A percentile compares a stretch with the other conserved stretches of the same genome.
Conservation (phyloP, 2,888 invertebrate genomes). For the Drosophila anceps region DNA sequence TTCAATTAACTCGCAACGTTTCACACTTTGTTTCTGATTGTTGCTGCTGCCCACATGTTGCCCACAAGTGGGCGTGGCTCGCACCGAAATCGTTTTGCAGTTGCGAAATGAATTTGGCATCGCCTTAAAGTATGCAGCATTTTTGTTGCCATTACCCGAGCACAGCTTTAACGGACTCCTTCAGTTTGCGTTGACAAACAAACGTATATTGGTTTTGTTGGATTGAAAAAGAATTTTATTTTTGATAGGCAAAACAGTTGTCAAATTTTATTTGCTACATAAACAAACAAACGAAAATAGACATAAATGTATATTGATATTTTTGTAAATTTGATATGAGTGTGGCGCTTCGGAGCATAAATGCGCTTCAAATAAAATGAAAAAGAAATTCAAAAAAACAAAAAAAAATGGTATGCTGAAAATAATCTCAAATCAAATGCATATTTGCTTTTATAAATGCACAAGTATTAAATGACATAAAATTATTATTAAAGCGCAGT, state of each 20-base stretch:
- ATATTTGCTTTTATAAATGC: too few relatives aligned
- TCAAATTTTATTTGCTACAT: background rate
- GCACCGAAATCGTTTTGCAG: slow-evolving; percentile 15
- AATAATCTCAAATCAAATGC: too few relatives aligned
- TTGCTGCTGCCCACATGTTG: slow-evolving; percentile 1
- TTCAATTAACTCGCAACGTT: slow-evolving; percentile 65
- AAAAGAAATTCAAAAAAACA: too few relatives aligned
- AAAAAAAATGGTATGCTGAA: too few relatives aligned
- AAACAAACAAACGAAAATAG: too few relatives aligned
- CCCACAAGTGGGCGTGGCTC: slow-evolving; percentile 27
- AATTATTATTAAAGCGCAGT: too few relatives aligned
- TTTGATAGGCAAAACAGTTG: background rate
- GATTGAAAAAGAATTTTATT: background rate
- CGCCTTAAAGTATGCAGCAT: slow-evolving; percentile 27
- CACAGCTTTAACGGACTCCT: background rate
- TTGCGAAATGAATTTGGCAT: background rate
- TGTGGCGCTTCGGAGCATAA: too few relatives aligned
- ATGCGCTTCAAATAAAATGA: too few relatives aligned
- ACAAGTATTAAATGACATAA: too few relatives aligned
- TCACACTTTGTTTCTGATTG: slow-evolving; percentile 33
- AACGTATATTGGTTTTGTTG: background rate
- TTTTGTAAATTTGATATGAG: too few relatives aligned
- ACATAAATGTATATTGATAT: too few relatives aligned
- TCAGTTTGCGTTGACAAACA: background rate
- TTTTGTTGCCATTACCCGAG: slow-evolving; percentile 18